These are phyloP conservation scores for Lerema accius DNA, from an alignment of 1,140 invertebrate genomes.

Conservation along the genomic window DNA sequence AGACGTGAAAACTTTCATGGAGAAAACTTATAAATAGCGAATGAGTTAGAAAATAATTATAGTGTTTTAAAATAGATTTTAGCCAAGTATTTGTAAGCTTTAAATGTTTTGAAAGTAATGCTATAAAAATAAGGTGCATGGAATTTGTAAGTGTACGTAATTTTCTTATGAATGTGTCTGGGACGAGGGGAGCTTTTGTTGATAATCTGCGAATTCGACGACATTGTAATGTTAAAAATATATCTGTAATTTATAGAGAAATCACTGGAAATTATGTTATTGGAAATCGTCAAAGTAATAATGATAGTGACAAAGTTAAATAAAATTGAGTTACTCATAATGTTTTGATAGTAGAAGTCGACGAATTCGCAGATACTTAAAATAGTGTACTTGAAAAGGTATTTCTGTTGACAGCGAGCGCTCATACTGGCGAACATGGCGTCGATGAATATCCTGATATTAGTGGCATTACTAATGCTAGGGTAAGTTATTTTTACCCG, in stretches of 20 bases:
- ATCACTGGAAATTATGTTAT: too few species aligned
- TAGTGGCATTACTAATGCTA: slow-evolving; percentile 95
- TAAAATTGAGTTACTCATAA: too few species aligned
- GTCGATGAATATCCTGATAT: slow-evolving; percentile 98
- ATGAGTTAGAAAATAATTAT: background rate
- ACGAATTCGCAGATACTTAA: background rate
- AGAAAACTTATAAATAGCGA: background rate
- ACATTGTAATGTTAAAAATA: too few species aligned
- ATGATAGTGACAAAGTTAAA: too few species aligned
- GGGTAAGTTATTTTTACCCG: slow-evolving; percentile 82
- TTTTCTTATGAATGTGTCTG: background rate
- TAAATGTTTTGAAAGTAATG: background rate
- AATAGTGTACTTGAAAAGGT: background rate
- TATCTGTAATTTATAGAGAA: too few species aligned
- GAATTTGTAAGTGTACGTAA: background rate
- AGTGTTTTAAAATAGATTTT: too few species aligned
- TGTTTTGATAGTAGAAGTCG: background rate
- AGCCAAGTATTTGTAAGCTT: background rate
- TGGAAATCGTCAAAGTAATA: too few species aligned
- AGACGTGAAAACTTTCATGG: background rate
- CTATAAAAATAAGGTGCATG: background rate
- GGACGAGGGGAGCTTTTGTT: background rate
- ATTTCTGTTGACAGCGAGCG: slow-evolving; percentile 86
- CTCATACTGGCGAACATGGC: slow-evolving; percentile 93
- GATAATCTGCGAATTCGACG: background rate